Evolutionary conservation across 2,888 invertebrate species (phyloP), one percentile per base, ranked within the genome.

Genomic region (Pyrochroa serraticornis): DNA sequence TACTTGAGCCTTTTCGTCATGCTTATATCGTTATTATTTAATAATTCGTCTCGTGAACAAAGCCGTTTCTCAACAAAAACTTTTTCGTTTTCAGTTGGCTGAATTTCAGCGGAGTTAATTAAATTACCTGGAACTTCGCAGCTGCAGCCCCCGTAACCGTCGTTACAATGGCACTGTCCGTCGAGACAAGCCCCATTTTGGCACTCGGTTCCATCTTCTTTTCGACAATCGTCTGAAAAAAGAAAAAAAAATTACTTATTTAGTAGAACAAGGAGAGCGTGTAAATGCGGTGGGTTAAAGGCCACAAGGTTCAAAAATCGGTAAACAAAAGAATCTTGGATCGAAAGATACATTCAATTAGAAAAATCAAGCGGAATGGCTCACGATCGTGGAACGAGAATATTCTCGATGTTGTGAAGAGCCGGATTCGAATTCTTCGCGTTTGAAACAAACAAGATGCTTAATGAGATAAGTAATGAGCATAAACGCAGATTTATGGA

Each of bases 101-200:
- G 22, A 22, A 22, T 22, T 22, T 22, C 22, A 22, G 22, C 5
- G 22, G 22, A 22, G 22, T 22, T 22, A 22, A 22, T n/a, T 22
- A 22, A 22, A 22, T 81, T 82, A 94, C 94, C 94, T 82, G 89
- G 90, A 80, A 92, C 92, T 85, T 93, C 93, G 80, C 95, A 95
- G 80, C 92, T 93, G 81, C 95, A 95, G 71, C 95, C 95, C 67
- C 95, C 95, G 78, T 87, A 95, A 71, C 95, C 95, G 81, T 95
- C 95, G 81, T 95, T 95, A 82, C 95, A 95, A 84, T 95, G 93
- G 84, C 95, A 95, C 79, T 93, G 93, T 77, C 91, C 90, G 80
- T 92, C 92, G 75, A 95, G 87, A 83, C 95, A 95, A 75, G 90
- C 95, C 79, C 95, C 95, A 81, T 95, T 94, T 80, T 90, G 88